Conservation (phyloP, 1,140 invertebrate genomes). For the Drosophila grimshawi region DNA sequence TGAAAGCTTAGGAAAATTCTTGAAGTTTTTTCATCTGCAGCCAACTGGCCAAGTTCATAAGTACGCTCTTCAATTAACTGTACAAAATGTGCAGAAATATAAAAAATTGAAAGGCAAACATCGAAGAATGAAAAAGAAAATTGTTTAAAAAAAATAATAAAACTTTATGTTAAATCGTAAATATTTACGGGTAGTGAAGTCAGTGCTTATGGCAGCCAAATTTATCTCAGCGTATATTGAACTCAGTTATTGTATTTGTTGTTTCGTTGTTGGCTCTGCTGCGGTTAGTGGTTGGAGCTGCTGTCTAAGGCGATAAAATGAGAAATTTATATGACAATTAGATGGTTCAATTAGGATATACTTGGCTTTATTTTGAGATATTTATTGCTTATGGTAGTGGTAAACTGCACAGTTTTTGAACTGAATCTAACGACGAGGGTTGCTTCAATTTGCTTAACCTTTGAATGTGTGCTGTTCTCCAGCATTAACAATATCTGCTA, state of each 20-base stretch:
- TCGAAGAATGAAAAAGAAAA: neutral
- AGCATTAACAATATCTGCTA: neutral
- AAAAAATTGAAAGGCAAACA: neutral
- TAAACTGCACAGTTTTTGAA: neutral
- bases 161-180: constrained; percentile 71
- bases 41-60: constrained; percentile 44
- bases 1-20: constrained; percentile 20
- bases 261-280: constrained; percentile 17
- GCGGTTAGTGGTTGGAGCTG: constrained; percentile 23
- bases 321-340: constrained; percentile 44
- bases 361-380: constrained; percentile 28
- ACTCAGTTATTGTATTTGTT: constrained; percentile 20
- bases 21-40: constrained; percentile 5
- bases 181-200: constrained; percentile 64
- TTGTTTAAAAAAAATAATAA: constrained; percentile 34
- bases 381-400: constrained; percentile 14
- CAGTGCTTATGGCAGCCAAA: constrained; percentile 17
- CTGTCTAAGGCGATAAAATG: constrained; percentile 31
- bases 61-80: constrained; percentile 50
- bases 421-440: neutral
- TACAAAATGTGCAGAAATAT: constrained; percentile 6
- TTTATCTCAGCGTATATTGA: constrained; percentile 36
- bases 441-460: neutral
- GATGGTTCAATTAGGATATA: constrained; percentile 39
- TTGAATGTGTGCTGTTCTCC: neutral